phyloP scores from a whole-genome alignment of 1,140 invertebrate genomes.

The Tetragnatha versicolor region DNA sequence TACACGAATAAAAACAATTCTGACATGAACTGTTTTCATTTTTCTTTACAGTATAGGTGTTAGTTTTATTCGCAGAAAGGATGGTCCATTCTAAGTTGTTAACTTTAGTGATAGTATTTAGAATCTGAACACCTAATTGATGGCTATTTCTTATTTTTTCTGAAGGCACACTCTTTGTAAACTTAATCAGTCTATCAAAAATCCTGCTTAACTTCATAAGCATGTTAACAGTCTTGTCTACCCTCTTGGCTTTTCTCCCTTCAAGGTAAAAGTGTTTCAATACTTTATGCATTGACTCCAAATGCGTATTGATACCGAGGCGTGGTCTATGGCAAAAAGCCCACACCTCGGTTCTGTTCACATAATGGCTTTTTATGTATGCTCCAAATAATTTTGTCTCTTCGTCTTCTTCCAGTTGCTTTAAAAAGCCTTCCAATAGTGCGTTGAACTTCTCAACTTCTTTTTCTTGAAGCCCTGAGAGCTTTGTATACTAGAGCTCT shows the following conservation, averaged over 20 bases:
- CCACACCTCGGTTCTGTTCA: not conserved
- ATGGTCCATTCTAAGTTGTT: not conserved
- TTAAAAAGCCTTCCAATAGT: not conserved
- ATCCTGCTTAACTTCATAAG: constrained; percentile 64
- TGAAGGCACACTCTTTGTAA: not conserved
- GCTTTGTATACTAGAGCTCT: constrained; percentile 12
- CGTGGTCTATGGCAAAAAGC: constrained; percentile 14
- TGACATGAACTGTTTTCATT: not conserved
- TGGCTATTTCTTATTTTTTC: not conserved
- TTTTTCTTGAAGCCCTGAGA: not conserved
- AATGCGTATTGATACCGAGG: constrained; percentile 37
- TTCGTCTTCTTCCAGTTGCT: not conserved
- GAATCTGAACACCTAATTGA: not conserved
- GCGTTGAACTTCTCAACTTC: constrained; percentile 4
- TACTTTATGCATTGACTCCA: constrained; percentile 24
- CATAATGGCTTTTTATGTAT: constrained; percentile 35
- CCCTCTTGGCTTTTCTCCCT: constrained; percentile 1
- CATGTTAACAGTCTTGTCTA: constrained; percentile 60
- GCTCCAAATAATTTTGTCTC: constrained; percentile 12
- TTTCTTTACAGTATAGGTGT: constrained; percentile 8
- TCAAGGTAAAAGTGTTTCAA: constrained; percentile 30
- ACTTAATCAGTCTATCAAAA: constrained; percentile 65
- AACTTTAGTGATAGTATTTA: not conserved
- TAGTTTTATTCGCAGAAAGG: too few species aligned
- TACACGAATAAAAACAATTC: not conserved